Base-by-base conservation (phyloP, 2,888 invertebrate genomes). In the Dysmachus trigonus region DNA sequence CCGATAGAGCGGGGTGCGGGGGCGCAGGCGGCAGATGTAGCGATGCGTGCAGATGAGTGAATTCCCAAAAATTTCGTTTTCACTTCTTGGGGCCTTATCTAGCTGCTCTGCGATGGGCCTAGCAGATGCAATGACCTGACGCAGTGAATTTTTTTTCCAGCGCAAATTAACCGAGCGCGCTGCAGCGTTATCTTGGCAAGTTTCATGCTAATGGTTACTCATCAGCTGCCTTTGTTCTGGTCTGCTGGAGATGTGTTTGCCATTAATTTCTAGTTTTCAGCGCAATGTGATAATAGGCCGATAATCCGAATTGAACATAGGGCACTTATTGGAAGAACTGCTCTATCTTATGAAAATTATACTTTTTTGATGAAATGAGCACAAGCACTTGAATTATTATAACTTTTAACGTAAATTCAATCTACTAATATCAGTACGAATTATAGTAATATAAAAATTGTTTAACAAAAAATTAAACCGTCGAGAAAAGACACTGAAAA, bases 101-200 rank as follows among this genome's bases (percentile, higher is more conserved):
- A 47, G 38, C 41, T 5, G 10, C 15, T 30, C 22, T 38, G 41
- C 30, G 77, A 51, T 27, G 81, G 79, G 53, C 53, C 81, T 33
- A 81, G 31, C 81, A 81, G 81, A 81, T 81, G 81, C 81, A 81
- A 53, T 81, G 81, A 81, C 81, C 81, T 81, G 53, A 33, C 76
- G 76, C 33, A 62, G 62, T 51, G 53, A 33, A 53, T 31, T 81
- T 76, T 76, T 71, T 62, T 62, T 81, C 31, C 35, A 81, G 62
- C 81, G 53, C 81, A 81, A 81, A 81, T 81, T 81, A 81, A 81
- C 53, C 62, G 18, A 33, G 33, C 22, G 22, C 35, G 73, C 4
- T 22, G 81, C 81, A 4, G 33, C 53, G 33, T 81, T 81, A 81
- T 81, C 81, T 81, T 47, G 22, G 62, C 62, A 3, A 18, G 62